Evolutionary conservation across 2,797 vertebrate species (phyloP).

Genomic region (Vespertilio murinus): DNA sequence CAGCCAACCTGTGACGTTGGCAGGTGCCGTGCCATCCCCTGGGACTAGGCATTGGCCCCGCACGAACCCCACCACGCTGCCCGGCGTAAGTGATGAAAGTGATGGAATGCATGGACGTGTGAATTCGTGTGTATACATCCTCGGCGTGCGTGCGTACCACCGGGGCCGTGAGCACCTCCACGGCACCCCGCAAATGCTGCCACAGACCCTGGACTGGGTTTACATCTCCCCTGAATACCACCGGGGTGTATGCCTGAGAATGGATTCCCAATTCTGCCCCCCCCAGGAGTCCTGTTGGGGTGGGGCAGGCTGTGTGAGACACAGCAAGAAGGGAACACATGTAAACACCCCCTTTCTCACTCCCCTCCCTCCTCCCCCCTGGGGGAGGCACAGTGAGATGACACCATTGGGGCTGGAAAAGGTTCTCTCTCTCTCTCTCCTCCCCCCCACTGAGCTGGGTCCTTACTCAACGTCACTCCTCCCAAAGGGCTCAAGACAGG

Average conservation of each 20-base stretch:
- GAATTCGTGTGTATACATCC: neutral
- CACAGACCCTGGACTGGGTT: neutral
- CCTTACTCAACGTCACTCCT: neutral
- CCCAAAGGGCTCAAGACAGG: neutral
- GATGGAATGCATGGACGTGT: neutral
- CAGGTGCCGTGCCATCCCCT: conserved; percentile 33
- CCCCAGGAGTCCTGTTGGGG: neutral
- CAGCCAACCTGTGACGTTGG: conserved; percentile 37
- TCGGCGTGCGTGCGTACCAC: neutral
- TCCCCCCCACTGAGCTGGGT: neutral
- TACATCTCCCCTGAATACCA: accelerated
- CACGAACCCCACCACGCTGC: conserved; percentile 3
- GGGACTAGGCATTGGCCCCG: neutral
- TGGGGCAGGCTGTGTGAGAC: conserved; percentile 39
- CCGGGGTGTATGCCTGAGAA: neutral
- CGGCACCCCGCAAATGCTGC: neutral
- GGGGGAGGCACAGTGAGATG: conserved; percentile 28
- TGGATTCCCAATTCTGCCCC: neutral
- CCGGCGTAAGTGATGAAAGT: neutral
- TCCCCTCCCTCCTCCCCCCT: conserved; percentile 9
- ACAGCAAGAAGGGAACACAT: neutral
- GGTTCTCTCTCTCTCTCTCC: neutral
- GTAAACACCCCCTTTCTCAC: conserved; percentile 51
- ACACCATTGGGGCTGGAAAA: conserved; percentile 55
- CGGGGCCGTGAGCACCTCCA: neutral